These are phyloP conservation scores for Heptranchias perlo DNA, from an alignment of 2,113 vertebrate genomes.

Conservation along the genomic window DNA sequence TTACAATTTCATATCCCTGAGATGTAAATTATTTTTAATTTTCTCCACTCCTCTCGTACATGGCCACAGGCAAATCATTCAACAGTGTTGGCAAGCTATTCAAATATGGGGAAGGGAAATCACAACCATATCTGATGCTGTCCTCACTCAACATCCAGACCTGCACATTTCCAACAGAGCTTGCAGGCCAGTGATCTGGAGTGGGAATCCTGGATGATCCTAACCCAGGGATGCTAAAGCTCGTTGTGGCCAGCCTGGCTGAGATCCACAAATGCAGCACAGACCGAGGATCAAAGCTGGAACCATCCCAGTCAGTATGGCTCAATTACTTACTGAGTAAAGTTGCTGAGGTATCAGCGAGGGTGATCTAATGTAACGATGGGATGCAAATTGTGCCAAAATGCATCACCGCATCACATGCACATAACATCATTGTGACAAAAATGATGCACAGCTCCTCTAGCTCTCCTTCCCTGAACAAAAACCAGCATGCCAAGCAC, in stretches of 20 bases:
- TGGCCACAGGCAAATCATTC: neutral
- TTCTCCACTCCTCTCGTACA: neutral
- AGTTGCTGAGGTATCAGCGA: neutral
- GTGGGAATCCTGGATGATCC: neutral
- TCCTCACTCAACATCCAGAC: neutral
- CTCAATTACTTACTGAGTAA: neutral
- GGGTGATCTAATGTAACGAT: neutral
- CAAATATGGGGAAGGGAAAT: neutral
- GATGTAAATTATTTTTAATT: neutral
- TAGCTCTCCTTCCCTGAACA: neutral
- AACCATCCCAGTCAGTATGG: neutral
- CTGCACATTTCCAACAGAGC: neutral
- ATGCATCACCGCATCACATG: neutral
- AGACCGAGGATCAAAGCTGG: neutral
- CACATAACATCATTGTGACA: neutral
- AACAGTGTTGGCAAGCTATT: neutral
- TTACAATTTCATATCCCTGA: neutral
- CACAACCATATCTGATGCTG: neutral
- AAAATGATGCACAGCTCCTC: no score
- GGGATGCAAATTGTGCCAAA: constrained; percentile 9
- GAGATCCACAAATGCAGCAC: neutral
- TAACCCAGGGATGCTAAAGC: neutral
- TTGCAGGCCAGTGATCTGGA: neutral
- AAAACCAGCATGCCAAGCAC: neutral
- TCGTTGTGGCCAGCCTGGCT: neutral